Conservation (phyloP, 2,888 invertebrate species). For the Drosophila niveifrons region DNA sequence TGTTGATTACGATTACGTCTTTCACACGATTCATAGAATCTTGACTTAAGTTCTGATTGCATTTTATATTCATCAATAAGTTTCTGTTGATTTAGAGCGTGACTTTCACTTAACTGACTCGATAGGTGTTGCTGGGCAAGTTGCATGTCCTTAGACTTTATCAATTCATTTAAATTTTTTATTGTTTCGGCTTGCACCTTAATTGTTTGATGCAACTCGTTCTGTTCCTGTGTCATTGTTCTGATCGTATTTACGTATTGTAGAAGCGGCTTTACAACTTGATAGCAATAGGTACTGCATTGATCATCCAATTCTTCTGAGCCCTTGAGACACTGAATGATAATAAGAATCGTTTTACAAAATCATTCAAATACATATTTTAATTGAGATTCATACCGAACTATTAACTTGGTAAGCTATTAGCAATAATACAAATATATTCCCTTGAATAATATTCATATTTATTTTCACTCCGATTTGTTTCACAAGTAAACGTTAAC, state of each 20-base stretch:
- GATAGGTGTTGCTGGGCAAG: neutral
- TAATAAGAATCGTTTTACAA: neutral
- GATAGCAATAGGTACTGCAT: neutral
- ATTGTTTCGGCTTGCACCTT: neutral
- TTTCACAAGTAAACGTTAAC: neutral
- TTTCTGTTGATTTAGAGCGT: no score
- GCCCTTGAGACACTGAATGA: neutral
- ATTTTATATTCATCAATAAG: no score
- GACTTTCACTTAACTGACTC: neutral
- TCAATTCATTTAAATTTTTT: neutral
- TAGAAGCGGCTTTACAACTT: neutral
- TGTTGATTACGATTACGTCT: neutral
- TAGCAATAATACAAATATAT: neutral
- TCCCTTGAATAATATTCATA: neutral
- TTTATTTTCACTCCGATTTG: neutral
- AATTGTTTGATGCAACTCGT: neutral
- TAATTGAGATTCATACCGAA: neutral
- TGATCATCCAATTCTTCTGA: neutral
- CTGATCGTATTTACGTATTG: neutral
- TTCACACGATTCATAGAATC: no score
- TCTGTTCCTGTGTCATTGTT: neutral
- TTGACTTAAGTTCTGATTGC: no score
- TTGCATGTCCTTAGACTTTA: neutral
- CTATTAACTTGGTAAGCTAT: neutral
- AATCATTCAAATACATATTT: neutral